phyloP scores from a whole-genome alignment of 2,113 vertebrate genomes.

The chimpanzee (Pan troglodytes) region NHGRI_mPanTro3-v2.1_pri NC_072398.2:97175501-97176000 shows the following conservation, averaged over 20 bases:
- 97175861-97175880: too few relatives aligned
- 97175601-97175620: neutral
- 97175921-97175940: too few relatives aligned
- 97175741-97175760: neutral
- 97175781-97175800: neutral
- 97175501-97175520: neutral
- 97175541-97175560: too few relatives aligned
- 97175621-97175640: neutral
- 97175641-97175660: neutral
- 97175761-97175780: neutral
- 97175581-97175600: neutral
- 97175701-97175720: neutral
- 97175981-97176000: too few relatives aligned
- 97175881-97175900: too few relatives aligned
- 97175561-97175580: neutral
- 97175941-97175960: too few relatives aligned
- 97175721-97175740: neutral
- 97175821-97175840: neutral
- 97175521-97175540: too few relatives aligned
- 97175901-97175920: too few relatives aligned
- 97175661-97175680: neutral
- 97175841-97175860: neutral
- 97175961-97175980: too few relatives aligned
- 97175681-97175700: neutral
- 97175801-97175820: neutral